Conservation (phyloP, 2,113 vertebrate genomes). For the Halichoerus grypus region DNA sequence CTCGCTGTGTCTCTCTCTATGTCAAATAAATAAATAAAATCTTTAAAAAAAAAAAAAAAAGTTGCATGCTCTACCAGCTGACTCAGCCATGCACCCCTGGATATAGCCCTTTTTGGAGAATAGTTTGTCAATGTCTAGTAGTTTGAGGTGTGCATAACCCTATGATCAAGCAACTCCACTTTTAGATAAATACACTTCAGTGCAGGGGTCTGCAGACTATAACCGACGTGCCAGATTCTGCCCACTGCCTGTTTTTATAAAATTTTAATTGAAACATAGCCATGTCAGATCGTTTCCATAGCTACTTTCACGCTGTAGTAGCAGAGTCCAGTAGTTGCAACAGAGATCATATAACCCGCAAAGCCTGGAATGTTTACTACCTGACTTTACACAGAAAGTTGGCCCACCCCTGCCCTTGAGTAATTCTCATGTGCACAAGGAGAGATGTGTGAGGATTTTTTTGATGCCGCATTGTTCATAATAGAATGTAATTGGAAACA, state of each 20-base stretch:
- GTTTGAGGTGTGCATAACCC: neutral
- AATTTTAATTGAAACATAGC: neutral
- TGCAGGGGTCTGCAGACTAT: neutral
- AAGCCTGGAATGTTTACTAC: neutral
- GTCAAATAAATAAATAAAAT: no score
- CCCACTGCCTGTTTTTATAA: neutral
- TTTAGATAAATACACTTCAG: neutral
- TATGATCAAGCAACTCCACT: neutral
- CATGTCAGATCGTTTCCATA: neutral
- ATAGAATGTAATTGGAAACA: constrained; percentile 28
- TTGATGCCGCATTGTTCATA: neutral
- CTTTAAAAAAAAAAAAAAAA: no score
- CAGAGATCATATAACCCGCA: neutral
- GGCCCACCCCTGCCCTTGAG: neutral
- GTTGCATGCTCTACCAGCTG: neutral
- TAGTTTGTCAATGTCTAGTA: neutral
- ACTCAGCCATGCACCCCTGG: neutral
- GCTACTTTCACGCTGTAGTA: neutral
- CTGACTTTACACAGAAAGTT: neutral
- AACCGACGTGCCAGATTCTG: neutral
- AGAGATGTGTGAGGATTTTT: neutral
- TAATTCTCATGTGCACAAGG: neutral
- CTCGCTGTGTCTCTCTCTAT: no score
- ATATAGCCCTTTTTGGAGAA: neutral
- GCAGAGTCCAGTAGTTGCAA: neutral